Conservation (phyloP, 2,797 vertebrate species). For the Semaprochilodus insignis region DNA sequence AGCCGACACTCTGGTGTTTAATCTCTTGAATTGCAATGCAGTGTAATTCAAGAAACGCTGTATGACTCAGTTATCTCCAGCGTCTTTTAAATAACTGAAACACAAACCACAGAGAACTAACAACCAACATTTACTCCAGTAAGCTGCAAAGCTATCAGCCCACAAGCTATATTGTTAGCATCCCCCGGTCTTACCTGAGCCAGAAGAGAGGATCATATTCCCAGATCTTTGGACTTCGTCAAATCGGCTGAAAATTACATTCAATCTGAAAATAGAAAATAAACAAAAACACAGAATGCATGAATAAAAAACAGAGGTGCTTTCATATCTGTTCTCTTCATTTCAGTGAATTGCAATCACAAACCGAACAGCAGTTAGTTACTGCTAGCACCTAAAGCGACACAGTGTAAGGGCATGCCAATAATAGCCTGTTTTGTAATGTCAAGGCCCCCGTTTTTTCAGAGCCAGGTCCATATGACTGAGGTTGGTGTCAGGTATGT, state of each 20-base stretch:
- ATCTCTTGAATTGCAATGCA: neutral
- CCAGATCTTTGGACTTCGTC: conserved; percentile 98
- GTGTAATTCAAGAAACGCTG: neutral
- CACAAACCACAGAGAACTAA: neutral
- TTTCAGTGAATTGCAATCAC: neutral
- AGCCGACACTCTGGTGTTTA: neutral
- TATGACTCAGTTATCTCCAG: neutral
- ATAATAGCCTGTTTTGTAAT: neutral
- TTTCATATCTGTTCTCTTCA: neutral
- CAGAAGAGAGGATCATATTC: conserved; percentile 90
- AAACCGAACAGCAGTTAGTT: neutral
- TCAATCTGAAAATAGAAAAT: conserved; percentile 82
- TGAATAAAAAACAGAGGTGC: neutral
- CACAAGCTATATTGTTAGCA: neutral
- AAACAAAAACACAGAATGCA: neutral
- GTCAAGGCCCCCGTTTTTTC: neutral
- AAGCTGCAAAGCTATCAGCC: neutral
- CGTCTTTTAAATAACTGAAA: neutral
- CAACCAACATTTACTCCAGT: neutral
- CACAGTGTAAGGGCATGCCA: neutral
- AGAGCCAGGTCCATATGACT: neutral
- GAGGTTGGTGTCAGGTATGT: neutral
- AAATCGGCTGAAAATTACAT: conserved; percentile 98
- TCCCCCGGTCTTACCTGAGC: conserved; percentile 82
- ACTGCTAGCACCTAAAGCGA: neutral